These are phyloP conservation scores for Todiramphus chloris DNA, from an alignment of 2,113 vertebrate genomes.

Conservation along the genomic window DNA sequence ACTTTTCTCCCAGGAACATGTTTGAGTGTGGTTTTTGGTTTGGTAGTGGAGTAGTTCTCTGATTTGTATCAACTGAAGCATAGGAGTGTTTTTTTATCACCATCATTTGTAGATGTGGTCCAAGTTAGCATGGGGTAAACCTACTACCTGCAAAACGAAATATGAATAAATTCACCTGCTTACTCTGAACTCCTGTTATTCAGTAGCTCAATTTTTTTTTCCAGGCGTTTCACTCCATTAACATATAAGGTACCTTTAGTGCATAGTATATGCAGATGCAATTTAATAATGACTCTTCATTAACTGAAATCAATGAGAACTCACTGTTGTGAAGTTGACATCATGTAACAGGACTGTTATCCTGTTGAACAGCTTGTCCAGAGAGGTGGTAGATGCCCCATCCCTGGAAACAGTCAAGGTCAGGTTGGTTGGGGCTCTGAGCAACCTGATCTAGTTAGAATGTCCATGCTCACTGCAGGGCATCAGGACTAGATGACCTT, in stretches of 20 bases:
- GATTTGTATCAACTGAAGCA: constrained; percentile 58
- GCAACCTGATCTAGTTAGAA: not conserved
- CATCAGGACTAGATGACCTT: not conserved
- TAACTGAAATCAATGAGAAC: not conserved
- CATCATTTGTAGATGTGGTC: constrained; percentile 61
- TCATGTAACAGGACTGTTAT: not conserved
- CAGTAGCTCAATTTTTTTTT: not conserved
- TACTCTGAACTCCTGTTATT: not conserved
- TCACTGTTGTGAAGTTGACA: not conserved
- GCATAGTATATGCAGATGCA: not conserved
- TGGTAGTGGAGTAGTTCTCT: constrained; percentile 51
- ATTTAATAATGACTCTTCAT: not conserved
- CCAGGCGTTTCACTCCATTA: not conserved
- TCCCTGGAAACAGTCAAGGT: not conserved
- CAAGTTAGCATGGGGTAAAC: constrained; percentile 28
- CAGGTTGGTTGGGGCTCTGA: not conserved
- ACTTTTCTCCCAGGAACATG: constrained; percentile 35
- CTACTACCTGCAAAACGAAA: not conserved
- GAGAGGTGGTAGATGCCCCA: not conserved
- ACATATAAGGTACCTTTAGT: not conserved
- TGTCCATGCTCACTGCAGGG: not conserved
- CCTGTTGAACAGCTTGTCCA: not conserved
- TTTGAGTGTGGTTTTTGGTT: constrained; percentile 59
- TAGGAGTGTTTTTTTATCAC: constrained; percentile 43
- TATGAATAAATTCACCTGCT: constrained; percentile 66